Evolutionary conservation across 30 jellyfish, hydroid and myxozoan genomes (phyloP).

Genomic region (Mastigias papua): DNA sequence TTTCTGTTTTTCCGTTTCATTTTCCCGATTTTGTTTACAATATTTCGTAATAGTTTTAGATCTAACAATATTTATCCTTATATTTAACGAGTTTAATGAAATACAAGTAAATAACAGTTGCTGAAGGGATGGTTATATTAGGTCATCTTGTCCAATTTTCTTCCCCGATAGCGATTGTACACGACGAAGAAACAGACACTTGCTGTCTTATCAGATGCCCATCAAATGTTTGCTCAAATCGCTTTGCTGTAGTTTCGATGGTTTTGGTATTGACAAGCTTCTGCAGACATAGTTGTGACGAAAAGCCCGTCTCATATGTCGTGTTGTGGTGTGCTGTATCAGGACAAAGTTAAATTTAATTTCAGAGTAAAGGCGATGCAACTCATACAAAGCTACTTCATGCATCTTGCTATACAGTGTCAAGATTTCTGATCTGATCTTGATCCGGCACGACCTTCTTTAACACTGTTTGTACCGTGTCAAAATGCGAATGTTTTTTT

Average conservation of each 20-base stretch:
- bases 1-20: not conserved
- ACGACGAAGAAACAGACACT: not conserved
- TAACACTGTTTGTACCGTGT: not conserved
- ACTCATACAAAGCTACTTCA: no score
- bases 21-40: not conserved
- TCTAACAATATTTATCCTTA: not conserved
- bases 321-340: no score
- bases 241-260: no score
- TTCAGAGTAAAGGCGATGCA: no score
- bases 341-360: no score
- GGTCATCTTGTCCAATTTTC: not conserved
- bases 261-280: no score
- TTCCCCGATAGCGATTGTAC: not conserved
- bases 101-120: not conserved
- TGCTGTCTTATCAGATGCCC: not conserved
- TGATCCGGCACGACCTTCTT: no score
- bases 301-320: no score
- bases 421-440: no score
- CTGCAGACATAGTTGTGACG: no score
- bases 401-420: no score
- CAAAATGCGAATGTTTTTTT: not conserved
- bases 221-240: no score
- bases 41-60: not conserved
- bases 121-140: not conserved
- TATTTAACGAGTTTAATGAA: not conserved